Base-by-base conservation (phyloP, 2,113 vertebrate species). In the Paramormyrops kingsleyae region DNA sequence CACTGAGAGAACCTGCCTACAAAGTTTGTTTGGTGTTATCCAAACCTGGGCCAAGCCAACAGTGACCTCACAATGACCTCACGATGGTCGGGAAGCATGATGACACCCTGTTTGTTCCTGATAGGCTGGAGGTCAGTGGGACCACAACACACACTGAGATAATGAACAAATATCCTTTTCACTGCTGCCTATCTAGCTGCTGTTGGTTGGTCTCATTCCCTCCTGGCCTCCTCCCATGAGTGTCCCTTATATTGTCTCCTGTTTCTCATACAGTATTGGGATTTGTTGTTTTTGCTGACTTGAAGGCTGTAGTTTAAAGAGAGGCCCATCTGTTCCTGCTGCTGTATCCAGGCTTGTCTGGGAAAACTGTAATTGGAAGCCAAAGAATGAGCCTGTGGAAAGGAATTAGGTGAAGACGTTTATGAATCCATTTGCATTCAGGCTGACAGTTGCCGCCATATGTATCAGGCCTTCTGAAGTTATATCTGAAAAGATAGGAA, bases 81-180 rank as follows among this genome's bases (percentile, higher is more conserved):
- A n/a, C 4, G 19, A 21, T 7, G 8, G 70, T 10, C 47, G 4
- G 31, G 53, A 89, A 13, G n/a, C 74, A 88, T 13, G 53, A 74
- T 31, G 87, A 31, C 42, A 80, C 6, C 13, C 7, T 87, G 84
- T 90, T 90, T 90, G 84, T 74, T 44, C n/a, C 84, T 74, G 56
- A 87, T 87, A 74, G 59, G 27, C 44, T 12, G 42, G 15, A 62
- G 66, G 66, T 89, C 21, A 49, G n/a, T 24, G 13, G 27, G 46
- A 74, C 88, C 59, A 77, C 62, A 4, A 10, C 31, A 39, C 66
- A 70, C 4, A 42, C 74, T 19, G 62, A 80, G 88, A 88, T 56
- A 89, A 50, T 12, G 47, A 83, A 21, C 49, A 88, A 46, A 88
- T n/a, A 17, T 27, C 44, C 44, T 47, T 74, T 74, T 77, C 27